Conservation (phyloP, 2,113 vertebrate genomes). For the Baryphthengus martii region DNA sequence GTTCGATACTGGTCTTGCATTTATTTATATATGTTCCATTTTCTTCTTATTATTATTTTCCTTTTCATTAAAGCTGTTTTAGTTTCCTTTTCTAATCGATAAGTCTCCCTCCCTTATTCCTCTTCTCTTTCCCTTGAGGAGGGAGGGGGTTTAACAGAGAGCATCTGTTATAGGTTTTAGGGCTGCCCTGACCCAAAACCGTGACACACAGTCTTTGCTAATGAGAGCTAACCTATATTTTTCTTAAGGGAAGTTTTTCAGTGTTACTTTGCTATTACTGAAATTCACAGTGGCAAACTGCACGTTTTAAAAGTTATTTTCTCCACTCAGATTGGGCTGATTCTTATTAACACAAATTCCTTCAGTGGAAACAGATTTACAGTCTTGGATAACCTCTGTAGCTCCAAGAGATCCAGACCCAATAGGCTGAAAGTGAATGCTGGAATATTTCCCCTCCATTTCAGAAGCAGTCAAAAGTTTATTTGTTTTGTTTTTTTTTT, state of each 20-base stretch:
- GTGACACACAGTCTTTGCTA: too few species aligned
- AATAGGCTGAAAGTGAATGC: slow-evolving; percentile 2
- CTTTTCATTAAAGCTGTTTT: too few species aligned
- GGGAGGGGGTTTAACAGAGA: too few species aligned
- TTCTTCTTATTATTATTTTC: too few species aligned
- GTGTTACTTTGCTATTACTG: not conserved
- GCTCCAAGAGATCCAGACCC: not conserved
- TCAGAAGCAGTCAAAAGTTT: not conserved
- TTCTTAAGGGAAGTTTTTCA: not conserved
- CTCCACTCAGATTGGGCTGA: not conserved
- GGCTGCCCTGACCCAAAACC: too few species aligned
- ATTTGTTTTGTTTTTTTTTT: not conserved
- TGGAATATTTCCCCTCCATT: not conserved
- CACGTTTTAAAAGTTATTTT: not conserved
- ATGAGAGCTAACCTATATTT: not conserved
- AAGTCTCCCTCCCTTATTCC: too few species aligned
- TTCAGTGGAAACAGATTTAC: not conserved
- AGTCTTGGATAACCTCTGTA: not conserved
- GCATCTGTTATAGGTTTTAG: too few species aligned
- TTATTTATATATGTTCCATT: too few species aligned
- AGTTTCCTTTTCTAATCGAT: too few species aligned
- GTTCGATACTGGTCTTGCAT: too few species aligned
- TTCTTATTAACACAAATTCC: not conserved
- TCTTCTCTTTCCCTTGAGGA: too few species aligned
- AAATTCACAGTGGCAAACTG: not conserved